phyloP scores from a whole-genome alignment of 2,888 invertebrate species.

The Ophion costatus region DNA sequence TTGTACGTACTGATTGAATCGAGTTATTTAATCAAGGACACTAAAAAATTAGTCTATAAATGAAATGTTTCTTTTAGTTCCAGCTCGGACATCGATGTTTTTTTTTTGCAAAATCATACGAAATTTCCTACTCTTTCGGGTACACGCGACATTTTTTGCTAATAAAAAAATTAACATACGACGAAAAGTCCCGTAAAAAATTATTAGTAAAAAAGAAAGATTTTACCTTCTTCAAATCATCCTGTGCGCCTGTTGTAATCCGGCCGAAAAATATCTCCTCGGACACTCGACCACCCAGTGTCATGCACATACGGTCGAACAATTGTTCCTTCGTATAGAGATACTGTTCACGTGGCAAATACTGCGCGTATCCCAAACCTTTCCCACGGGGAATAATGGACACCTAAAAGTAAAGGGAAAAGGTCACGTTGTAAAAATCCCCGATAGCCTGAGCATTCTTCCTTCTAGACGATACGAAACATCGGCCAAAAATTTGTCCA shows the following conservation, averaged over 20 bases:
- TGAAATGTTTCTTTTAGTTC: too few species aligned
- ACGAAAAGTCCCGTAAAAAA: slow-evolving; percentile 8
- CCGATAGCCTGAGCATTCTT: neutral
- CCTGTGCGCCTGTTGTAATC: slow-evolving; percentile 99
- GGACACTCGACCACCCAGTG: slow-evolving; percentile 98
- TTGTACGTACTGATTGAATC: too few species aligned
- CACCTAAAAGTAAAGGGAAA: slow-evolving; percentile 83
- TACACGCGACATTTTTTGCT: too few species aligned
- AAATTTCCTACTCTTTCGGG: too few species aligned
- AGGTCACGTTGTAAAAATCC: neutral
- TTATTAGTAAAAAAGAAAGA: neutral
- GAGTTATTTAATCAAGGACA: too few species aligned
- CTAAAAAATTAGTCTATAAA: too few species aligned
- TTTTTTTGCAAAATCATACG: too few species aligned
- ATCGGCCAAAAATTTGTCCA: neutral
- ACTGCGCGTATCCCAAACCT: slow-evolving; percentile 99
- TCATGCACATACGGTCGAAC: slow-evolving; percentile 99
- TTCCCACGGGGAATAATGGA: slow-evolving; percentile 99
- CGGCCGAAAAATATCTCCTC: slow-evolving; percentile 98
- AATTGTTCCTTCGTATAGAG: slow-evolving; percentile 98
- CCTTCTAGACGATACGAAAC: neutral
- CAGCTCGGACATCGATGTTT: too few species aligned
- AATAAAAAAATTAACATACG: neutral
- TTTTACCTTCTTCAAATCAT: slow-evolving; percentile 96
- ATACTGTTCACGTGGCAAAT: slow-evolving; percentile 99